phyloP scores from a whole-genome alignment of 2,113 vertebrate genomes.

The Lepisosteus oculatus region DNA sequence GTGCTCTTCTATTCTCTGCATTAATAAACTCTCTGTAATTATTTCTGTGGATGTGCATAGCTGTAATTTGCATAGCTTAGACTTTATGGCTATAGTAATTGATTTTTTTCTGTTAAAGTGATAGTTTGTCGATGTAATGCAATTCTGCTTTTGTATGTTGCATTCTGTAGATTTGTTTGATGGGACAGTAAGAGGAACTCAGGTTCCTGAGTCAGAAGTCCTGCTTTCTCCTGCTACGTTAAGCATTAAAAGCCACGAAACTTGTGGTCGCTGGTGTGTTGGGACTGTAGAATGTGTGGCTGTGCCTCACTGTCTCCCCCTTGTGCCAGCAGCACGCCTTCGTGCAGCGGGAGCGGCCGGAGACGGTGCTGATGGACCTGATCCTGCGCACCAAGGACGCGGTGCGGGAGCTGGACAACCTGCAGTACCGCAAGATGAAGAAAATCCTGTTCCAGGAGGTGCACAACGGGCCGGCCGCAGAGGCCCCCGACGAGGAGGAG shows the following conservation, averaged over 20 bases:
- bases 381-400: slow-evolving; percentile 97
- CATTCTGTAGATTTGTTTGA: not conserved
- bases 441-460: slow-evolving; percentile 98
- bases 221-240: not conserved
- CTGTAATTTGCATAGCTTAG: too few relatives aligned
- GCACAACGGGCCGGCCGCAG: slow-evolving; percentile 88
- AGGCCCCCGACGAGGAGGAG: slow-evolving; percentile 95
- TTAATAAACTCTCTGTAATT: too few relatives aligned
- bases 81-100: too few relatives aligned
- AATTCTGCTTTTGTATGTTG: too few relatives aligned
- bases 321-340: slow-evolving; percentile 82
- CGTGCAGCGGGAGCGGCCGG: slow-evolving; percentile 87
- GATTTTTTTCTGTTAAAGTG: too few relatives aligned
- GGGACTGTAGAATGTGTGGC: not conserved
- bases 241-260: not conserved
- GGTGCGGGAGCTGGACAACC: slow-evolving; percentile 95
- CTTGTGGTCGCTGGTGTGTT: not conserved
- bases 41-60: too few relatives aligned
- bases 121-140: too few relatives aligned
- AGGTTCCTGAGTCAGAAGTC: slow-evolving; percentile 52
- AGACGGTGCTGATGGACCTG: slow-evolving; percentile 94
- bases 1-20: too few relatives aligned
- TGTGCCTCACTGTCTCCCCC: slow-evolving; percentile 10
- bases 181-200: not conserved
- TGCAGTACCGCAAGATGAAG: slow-evolving; percentile 98